Evolutionary conservation across 2,888 invertebrate genomes (phyloP).

Genomic region (Nasonovia ribisnigri): DNA sequence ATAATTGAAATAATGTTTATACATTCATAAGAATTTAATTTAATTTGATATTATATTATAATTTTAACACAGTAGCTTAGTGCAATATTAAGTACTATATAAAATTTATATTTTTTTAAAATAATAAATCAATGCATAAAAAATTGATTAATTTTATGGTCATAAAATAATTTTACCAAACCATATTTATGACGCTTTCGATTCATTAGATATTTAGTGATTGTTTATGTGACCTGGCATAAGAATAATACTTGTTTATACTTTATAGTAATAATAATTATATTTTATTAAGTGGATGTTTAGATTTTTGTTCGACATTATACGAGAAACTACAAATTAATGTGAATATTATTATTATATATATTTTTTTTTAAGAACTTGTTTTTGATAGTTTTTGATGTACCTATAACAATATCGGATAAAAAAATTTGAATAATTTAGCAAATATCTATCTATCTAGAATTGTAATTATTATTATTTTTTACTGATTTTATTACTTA

Average conservation of each 20-base stretch:
- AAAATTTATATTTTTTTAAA: neutral
- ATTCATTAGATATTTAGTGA: neutral
- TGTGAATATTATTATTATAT: neutral
- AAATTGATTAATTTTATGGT: neutral
- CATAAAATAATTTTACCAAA: neutral
- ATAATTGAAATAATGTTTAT: too few species aligned
- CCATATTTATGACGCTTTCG: neutral
- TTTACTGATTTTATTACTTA: neutral
- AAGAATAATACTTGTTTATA: neutral
- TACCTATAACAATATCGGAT: neutral
- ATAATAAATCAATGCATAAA: neutral
- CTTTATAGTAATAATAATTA: neutral
- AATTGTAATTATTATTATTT: neutral
- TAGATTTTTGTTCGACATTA: neutral
- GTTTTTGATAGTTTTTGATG: neutral
- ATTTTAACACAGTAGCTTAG: neutral
- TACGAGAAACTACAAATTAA: neutral
- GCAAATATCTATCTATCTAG: neutral
- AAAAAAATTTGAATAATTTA: neutral
- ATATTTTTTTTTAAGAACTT: neutral
- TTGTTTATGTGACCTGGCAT: neutral
- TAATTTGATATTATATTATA: too few species aligned
- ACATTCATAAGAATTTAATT: too few species aligned
- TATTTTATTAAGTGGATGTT: neutral
- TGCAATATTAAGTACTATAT: neutral